Evolutionary conservation across 2,797 vertebrate species (phyloP), one percentile per base, ranked within the genome.

Genomic region (Hylomyscus alleni): DNA sequence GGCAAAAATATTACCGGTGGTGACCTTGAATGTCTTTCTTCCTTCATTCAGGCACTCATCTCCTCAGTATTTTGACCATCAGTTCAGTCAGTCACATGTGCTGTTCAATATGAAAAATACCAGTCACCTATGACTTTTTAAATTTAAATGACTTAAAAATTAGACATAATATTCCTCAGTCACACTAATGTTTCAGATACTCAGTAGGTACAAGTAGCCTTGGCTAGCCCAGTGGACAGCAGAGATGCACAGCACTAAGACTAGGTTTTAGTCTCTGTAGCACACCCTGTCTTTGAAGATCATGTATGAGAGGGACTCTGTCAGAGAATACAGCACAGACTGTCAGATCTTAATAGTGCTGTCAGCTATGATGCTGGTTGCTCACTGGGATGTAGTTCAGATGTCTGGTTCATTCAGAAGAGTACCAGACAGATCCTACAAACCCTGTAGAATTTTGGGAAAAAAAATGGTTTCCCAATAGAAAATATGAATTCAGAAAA

Each of bases 201-300:
- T 80, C 44, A 26, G 7, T 14, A 72, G 50, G 5, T 0, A 1
- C 7, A 12, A 0, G 9, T 6, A 4, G 15, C 26, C 3, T 1
- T 19, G n/a, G n/a, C 44, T 58, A 29, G 26, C 60, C 31, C 1
- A 44, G 7, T 1, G 29, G 37, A 15, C 1, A 73, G 26, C 52
- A 75, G 44, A 62, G 52, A n/a, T 1, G 2, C 1, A 37, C 7
- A 26, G 6, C 2, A 50, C 24, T 40, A 22, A 80, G 2, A 44
- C 3, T 5, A 6, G 9, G 15, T 50, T 54, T 72, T 34, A 20
- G 34, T 31, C 72, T 82, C 44, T 29, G 4, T 10, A 8, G 6
- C 37, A 2, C 5, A 15, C 10, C 31, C 60, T 54, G 44, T 78
- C 47, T 83, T 82, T 80, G 26, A 60, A 75, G 26, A 87, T 75